A percentile compares a stretch with the other conserved stretches of the same genome.
These are phyloP conservation scores for Carlito syrichta DNA, from an alignment of 2,113 vertebrate species.

Conservation along the genomic window DNA sequence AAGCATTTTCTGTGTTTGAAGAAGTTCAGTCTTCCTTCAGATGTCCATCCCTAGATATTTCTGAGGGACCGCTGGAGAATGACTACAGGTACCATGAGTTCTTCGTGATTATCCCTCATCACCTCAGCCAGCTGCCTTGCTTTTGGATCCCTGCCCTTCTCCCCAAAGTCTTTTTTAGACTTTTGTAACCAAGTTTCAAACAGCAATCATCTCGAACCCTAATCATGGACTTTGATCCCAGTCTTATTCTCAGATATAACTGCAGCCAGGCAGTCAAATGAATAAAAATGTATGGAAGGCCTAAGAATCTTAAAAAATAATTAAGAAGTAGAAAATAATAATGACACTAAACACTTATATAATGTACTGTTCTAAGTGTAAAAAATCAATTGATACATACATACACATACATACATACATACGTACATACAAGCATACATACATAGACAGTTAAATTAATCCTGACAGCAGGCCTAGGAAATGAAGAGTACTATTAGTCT, in stretches of 20 bases:
- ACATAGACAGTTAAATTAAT: background rate
- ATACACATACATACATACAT: background rate
- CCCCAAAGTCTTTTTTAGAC: background rate
- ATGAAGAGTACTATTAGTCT: background rate
- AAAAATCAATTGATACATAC: background rate
- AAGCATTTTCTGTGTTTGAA: background rate
- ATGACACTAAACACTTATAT: background rate
- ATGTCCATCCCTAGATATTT: background rate
- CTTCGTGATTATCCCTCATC: no score
- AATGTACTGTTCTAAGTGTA: background rate
- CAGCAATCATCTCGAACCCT: no score
- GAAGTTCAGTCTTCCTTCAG: background rate
- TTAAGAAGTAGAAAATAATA: background rate
- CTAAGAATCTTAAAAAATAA: background rate
- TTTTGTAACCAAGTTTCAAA: background rate
- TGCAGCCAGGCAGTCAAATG: background rate
- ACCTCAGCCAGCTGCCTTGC: background rate
- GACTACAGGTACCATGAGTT: background rate
- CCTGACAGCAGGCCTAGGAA: background rate
- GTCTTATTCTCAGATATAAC: background rate
- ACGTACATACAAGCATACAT: background rate
- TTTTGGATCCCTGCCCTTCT: background rate
- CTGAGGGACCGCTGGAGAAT: background rate
- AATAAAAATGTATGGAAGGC: background rate
- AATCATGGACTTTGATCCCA: background rate